Evolutionary conservation across 2,797 vertebrate genomes (phyloP).

Genomic region (Cercopithecus diana): DNA sequence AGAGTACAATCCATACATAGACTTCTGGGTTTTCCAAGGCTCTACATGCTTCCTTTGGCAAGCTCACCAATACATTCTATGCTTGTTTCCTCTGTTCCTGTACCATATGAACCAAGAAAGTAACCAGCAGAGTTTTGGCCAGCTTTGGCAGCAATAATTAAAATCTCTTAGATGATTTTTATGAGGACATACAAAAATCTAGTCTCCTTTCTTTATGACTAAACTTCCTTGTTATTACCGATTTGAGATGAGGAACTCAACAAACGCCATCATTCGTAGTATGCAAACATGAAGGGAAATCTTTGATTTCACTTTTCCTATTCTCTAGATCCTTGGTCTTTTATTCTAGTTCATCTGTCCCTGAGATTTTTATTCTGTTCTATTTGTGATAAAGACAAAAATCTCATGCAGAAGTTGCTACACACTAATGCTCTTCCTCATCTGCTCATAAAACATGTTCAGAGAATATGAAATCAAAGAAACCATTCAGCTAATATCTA

Average conservation of each 20-base stretch:
- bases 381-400: not conserved
- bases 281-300: not conserved
- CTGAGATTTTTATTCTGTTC: not conserved
- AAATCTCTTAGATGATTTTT: not conserved
- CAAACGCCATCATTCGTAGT: not conserved
- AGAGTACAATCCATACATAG: not conserved
- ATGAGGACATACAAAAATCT: not conserved
- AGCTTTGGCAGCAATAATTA: not conserved
- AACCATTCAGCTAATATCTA: not conserved
- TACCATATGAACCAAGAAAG: not conserved
- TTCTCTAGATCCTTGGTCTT: slow-evolving; percentile 10
- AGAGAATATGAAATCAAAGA: slow-evolving; percentile 42
- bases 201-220: not conserved
- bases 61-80: not conserved
- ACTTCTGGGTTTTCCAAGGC: not conserved
- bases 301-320: slow-evolving; percentile 20
- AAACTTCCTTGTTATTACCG: not conserved
- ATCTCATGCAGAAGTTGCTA: not conserved
- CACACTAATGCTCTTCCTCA: not conserved
- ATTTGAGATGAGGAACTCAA: slow-evolving; percentile 7
- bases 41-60: not conserved
- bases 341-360: not conserved
- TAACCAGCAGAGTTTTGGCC: slow-evolving; percentile 1
- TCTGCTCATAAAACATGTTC: not conserved
- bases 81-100: not conserved